Evolutionary conservation across 2,888 invertebrate genomes (phyloP).

Genomic region (Chymomyza procnemis): DNA sequence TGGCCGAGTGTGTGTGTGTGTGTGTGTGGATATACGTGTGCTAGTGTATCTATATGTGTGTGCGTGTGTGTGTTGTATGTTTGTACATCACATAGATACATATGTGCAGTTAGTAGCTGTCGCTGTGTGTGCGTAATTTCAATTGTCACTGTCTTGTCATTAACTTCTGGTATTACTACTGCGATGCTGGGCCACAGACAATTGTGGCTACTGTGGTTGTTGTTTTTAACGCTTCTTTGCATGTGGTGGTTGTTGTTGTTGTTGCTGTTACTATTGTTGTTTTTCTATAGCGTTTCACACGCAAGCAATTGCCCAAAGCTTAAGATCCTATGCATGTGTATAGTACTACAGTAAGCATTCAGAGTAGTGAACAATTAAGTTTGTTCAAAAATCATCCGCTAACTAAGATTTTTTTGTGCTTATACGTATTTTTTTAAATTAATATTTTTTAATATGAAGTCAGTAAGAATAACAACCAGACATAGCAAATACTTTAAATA

Average conservation of each 20-base stretch:
- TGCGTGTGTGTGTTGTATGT: conserved; percentile 15
- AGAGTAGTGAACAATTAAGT: background rate
- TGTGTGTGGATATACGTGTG: conserved; percentile 12
- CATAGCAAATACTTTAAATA: too few relatives aligned
- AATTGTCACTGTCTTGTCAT: conserved; percentile 73
- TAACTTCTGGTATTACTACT: conserved; percentile 73
- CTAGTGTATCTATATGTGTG: conserved; percentile 1
- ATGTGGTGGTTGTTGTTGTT: conserved; percentile 46
- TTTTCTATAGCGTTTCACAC: conserved; percentile 59
- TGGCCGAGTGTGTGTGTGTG: conserved; percentile 19
- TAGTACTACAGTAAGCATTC: background rate
- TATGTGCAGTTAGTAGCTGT: background rate
- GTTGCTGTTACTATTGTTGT: conserved; percentile 48
- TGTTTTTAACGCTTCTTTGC: background rate
- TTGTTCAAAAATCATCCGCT: too few relatives aligned
- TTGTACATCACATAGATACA: background rate
- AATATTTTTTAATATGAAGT: too few relatives aligned
- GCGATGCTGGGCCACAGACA: conserved; percentile 25
- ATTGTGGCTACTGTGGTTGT: conserved; percentile 19
- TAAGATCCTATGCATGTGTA: background rate
- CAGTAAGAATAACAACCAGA: too few relatives aligned
- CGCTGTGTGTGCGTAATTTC: conserved; percentile 52
- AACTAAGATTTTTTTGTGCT: too few relatives aligned
- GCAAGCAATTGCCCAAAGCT: conserved; percentile 41
- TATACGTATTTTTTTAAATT: too few relatives aligned